These are phyloP conservation scores for Callithrix jacchus DNA, from an alignment of 2,113 vertebrate genomes.

Conservation along the genomic window DNA sequence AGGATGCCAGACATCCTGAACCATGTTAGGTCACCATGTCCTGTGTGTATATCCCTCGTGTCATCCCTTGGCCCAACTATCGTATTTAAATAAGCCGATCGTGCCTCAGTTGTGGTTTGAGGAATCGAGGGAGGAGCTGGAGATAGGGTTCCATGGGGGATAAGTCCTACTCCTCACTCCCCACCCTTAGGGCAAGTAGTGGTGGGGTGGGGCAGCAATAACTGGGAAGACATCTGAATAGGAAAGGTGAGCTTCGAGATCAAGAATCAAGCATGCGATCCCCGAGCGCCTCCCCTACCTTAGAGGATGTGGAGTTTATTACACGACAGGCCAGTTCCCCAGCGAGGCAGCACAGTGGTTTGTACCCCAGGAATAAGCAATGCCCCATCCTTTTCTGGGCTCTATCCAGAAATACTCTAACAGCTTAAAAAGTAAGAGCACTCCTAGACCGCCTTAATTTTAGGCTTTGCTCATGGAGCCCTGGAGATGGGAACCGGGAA, in stretches of 20 bases:
- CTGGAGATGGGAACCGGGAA: not conserved
- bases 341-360: not conserved
- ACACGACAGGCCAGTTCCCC: not conserved
- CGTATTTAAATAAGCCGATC: not conserved
- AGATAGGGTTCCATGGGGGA: not conserved
- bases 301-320: not conserved
- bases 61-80: not conserved
- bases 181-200: not conserved
- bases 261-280: not conserved
- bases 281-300: fast-evolving
- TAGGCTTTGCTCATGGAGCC: not conserved
- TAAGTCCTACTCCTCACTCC: not conserved
- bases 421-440: not conserved
- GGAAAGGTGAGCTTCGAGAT: not conserved
- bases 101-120: not conserved
- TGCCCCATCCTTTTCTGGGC: no score
- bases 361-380: not conserved
- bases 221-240: not conserved
- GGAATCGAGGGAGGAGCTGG: not conserved
- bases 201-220: no score
- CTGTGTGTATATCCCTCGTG: not conserved
- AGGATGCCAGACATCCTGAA: not conserved
- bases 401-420: not conserved
- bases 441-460: not conserved
- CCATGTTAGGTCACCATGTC: no score